These are phyloP conservation scores for Liodrosophila aerea DNA, from an alignment of 2,888 invertebrate genomes.

Conservation along the genomic window DNA sequence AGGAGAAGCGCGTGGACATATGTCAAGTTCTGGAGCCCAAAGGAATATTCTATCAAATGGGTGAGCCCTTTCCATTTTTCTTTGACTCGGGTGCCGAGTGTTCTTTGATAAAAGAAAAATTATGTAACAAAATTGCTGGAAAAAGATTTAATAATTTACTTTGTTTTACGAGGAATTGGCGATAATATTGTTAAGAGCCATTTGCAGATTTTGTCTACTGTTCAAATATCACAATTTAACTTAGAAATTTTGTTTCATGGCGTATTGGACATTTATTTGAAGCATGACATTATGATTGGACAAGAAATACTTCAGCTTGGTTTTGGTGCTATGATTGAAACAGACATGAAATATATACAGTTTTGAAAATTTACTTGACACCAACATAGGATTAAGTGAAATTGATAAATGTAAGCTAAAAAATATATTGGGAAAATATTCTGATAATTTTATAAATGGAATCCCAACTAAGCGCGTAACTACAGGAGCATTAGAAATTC, in stretches of 20 bases:
- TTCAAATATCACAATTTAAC: constrained; percentile 21
- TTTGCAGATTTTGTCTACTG: neutral
- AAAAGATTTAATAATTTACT: no score
- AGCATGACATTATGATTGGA: constrained; percentile 28
- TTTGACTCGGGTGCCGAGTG: constrained; percentile 27
- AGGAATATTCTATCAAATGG: neutral
- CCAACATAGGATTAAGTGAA: no score
- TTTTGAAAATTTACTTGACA: no score
- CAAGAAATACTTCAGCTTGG: constrained; percentile 13
- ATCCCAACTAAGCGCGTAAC: no score
- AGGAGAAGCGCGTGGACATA: neutral
- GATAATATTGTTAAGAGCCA: no score
- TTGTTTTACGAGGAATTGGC: no score
- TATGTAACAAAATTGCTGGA: no score
- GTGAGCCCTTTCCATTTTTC: constrained; percentile 15
- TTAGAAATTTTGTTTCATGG: constrained; percentile 21
- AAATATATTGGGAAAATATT: no score
- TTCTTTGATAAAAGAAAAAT: constrained; percentile 8
- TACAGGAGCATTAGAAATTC: no score
- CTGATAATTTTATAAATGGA: constrained; percentile 5
- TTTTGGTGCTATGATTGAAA: constrained; percentile 16
- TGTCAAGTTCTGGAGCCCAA: constrained; percentile 2
- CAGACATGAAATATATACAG: no score
- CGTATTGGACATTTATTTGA: constrained; percentile 10
- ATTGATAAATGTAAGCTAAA: no score